Percentiles rank a stretch among this genome's conserved stretches.
Evolutionary conservation across 2,888 invertebrate species (phyloP).

Genomic region (Patella ulyssiponensis): DNA sequence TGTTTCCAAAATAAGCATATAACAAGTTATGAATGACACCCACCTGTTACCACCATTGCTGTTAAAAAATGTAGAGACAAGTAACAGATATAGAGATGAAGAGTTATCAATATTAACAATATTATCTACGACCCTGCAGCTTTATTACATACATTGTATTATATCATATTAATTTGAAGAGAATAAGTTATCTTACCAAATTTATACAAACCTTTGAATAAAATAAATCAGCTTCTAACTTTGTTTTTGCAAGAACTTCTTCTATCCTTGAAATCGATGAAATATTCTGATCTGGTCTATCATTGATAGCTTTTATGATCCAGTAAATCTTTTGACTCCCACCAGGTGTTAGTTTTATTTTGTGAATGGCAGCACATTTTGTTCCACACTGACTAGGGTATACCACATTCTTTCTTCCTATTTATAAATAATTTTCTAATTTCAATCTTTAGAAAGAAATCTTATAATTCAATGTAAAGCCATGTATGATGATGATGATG

Average conservation of each 20-base stretch:
- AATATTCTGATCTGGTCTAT: conserved; percentile 18
- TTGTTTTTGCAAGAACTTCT: conserved; percentile 43
- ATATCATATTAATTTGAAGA: no score
- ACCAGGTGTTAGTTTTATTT: conserved; percentile 45
- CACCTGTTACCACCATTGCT: no score
- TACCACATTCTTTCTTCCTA: conserved; percentile 41
- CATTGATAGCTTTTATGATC: conserved; percentile 27
- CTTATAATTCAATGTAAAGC: no score
- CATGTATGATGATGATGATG: conserved; percentile 14
- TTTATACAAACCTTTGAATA: conserved; percentile 47
- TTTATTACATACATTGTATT: no score
- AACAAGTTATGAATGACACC: no score
- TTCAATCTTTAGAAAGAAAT: background rate
- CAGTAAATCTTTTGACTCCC: conserved; percentile 36
- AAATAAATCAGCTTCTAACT: conserved; percentile 54
- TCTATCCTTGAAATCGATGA: conserved; percentile 24
- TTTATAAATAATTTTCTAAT: background rate
- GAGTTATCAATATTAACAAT: no score
- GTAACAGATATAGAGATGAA: no score
- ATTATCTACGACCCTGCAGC: no score
- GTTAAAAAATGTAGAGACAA: no score
- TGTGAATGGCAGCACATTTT: conserved; percentile 59
- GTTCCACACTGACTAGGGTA: conserved; percentile 48
- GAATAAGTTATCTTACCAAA: no score
- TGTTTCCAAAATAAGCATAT: no score